phyloP scores from a whole-genome alignment of 92 coral and sea anemone species.

The Zoanthus solanderi region DNA sequence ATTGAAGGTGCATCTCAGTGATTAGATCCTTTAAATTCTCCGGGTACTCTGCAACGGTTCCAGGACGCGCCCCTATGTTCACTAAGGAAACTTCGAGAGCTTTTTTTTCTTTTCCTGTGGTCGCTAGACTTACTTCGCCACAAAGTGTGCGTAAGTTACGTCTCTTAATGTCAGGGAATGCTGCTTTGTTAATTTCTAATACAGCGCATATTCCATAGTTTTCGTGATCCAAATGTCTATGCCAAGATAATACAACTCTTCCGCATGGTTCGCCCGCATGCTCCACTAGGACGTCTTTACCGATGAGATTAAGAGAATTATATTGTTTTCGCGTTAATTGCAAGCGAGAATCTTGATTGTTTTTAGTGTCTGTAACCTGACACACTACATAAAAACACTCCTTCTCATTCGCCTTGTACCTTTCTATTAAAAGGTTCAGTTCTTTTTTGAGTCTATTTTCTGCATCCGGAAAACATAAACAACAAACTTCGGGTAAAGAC shows the following conservation, averaged over 20 bases:
- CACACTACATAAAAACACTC: conserved; percentile 1
- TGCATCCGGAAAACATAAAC: not conserved
- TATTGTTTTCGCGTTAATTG: conserved; percentile 3
- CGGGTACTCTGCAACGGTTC: not conserved
- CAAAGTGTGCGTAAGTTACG: not conserved
- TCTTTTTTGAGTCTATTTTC: not conserved
- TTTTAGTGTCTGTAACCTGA: not conserved
- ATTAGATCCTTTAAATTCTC: not conserved
- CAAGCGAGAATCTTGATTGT: not conserved
- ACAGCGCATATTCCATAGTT: not conserved
- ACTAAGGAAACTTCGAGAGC: not conserved
- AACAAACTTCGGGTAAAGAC: not conserved
- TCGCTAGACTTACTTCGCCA: not conserved
- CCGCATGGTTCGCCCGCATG: not conserved
- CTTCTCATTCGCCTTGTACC: not conserved
- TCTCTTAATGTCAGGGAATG: not conserved
- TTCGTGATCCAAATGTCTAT: not conserved
- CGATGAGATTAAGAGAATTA: not conserved
- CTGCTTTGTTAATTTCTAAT: not conserved
- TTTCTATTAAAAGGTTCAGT: not conserved
- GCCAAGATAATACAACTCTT: not conserved
- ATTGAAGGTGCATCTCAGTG: not conserved
- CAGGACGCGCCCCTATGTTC: not conserved
- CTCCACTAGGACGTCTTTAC: not conserved
- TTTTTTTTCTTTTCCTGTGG: not conserved